Evolutionary conservation across 2,113 vertebrate species (phyloP).

Genomic region (Platysteira castanea): DNA sequence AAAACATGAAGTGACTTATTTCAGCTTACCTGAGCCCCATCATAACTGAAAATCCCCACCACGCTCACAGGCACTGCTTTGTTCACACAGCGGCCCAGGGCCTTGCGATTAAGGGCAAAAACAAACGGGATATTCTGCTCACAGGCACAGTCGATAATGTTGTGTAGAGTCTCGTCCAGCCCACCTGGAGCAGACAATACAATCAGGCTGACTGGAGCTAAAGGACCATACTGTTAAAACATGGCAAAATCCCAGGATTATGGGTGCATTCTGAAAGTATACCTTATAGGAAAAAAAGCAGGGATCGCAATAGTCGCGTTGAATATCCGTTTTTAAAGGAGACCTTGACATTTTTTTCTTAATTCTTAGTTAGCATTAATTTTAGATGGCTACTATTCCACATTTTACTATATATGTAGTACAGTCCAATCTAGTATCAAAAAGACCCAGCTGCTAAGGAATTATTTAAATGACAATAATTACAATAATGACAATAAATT

Average conservation of each 20-base stretch:
- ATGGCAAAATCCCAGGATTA: neutral
- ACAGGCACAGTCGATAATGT: slow-evolving; percentile 87
- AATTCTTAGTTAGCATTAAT: neutral
- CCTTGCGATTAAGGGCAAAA: slow-evolving; percentile 92
- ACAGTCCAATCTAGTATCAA: neutral
- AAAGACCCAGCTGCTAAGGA: neutral
- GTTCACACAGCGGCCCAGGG: slow-evolving; percentile 91
- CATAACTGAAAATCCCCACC: slow-evolving; percentile 98
- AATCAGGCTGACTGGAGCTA: neutral
- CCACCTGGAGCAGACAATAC: slow-evolving; percentile 76
- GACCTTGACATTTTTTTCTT: neutral
- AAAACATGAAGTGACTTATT: neutral
- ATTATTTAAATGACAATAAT: neutral
- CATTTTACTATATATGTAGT: neutral
- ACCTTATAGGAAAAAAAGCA: neutral
- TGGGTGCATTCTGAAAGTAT: neutral
- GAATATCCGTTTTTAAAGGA: neutral
- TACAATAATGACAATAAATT: neutral
- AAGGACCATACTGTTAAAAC: neutral
- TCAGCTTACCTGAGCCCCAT: slow-evolving; percentile 90
- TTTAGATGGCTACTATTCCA: neutral
- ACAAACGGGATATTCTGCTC: slow-evolving; percentile 92
- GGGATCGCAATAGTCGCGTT: fast-evolving
- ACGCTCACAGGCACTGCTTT: slow-evolving; percentile 95
- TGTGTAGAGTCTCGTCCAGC: slow-evolving; percentile 92